Evolutionary conservation across 2,797 vertebrate species (phyloP).

Genomic region (Hoplostethus atlanticus): DNA sequence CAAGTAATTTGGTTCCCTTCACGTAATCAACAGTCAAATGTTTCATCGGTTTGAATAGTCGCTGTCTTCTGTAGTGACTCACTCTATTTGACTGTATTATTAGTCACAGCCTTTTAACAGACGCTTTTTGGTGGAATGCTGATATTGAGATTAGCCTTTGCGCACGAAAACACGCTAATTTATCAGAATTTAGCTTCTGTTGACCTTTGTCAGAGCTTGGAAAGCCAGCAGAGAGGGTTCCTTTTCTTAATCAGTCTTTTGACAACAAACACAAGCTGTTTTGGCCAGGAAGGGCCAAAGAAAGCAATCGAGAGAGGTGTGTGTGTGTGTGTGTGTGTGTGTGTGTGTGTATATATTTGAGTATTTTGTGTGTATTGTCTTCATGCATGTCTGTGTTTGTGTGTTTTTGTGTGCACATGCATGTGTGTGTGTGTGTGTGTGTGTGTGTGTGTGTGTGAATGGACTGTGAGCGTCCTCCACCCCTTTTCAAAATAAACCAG

Average conservation of each 20-base stretch:
- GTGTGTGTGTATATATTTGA: not conserved
- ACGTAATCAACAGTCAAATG: constrained; percentile 45
- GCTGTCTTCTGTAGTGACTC: constrained; percentile 40
- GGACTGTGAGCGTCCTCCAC: constrained; percentile 47
- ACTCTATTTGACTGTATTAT: constrained; percentile 56
- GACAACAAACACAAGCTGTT: constrained; percentile 79
- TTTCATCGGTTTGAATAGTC: constrained; percentile 50
- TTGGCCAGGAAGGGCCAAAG: constrained; percentile 66
- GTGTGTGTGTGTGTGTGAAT: constrained; percentile 59
- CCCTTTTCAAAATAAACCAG: constrained; percentile 57
- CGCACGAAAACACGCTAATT: constrained; percentile 52
- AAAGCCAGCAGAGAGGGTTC: constrained; percentile 47
- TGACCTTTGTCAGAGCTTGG: constrained; percentile 55
- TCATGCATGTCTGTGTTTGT: not conserved
- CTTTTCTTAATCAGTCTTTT: constrained; percentile 67
- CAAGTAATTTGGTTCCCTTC: constrained; percentile 49
- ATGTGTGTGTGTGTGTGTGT: constrained; percentile 3
- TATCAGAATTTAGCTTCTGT: constrained; percentile 70
- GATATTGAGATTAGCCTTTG: constrained; percentile 63
- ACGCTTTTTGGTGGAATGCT: constrained; percentile 57
- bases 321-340: constrained; percentile 31
- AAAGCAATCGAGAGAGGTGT: constrained; percentile 53
- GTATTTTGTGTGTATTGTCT: not conserved
- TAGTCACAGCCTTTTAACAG: constrained; percentile 56
- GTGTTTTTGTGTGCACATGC: constrained; percentile 5